Evolutionary conservation across 2,113 vertebrate genomes (phyloP).

Genomic region (Xiphophorus hellerii): DNA sequence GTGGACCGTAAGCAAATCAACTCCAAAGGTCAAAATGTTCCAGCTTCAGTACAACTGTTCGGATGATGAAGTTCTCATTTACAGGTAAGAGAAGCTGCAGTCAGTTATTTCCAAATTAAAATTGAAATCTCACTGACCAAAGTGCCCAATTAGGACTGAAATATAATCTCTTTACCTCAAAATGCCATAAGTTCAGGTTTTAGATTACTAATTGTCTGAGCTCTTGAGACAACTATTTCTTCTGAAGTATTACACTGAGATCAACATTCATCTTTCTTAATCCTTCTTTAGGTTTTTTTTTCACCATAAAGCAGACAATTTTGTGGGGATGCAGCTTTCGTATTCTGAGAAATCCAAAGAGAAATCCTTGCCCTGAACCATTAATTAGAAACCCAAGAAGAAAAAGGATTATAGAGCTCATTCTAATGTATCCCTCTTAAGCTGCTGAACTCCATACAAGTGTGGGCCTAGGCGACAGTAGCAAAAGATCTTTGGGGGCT

Average conservation of each 20-base stretch:
- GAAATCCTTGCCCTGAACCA: conserved; percentile 59
- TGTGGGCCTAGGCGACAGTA: conserved; percentile 33
- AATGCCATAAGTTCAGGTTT: conserved; percentile 2
- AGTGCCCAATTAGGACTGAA: background rate
- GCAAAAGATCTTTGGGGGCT: conserved; percentile 43
- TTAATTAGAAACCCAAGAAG: conserved; percentile 65
- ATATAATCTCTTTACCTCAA: conserved; percentile 16
- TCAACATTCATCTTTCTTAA: conserved; percentile 41
- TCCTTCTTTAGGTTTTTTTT: conserved; percentile 22
- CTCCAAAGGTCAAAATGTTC: conserved; percentile 97
- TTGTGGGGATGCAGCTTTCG: conserved; percentile 13
- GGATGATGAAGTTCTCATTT: conserved; percentile 95
- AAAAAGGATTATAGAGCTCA: conserved; percentile 55
- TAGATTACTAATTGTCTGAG: conserved; percentile 23
- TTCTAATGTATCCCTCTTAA: conserved; percentile 57
- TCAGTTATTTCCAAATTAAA: background rate
- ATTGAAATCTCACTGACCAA: background rate
- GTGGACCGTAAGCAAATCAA: conserved; percentile 93
- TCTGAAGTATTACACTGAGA: conserved; percentile 29
- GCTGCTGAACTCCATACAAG: conserved; percentile 52
- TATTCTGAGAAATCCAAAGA: conserved; percentile 39
- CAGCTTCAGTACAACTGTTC: conserved; percentile 99
- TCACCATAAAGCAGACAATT: conserved; percentile 8
- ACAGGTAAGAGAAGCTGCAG: conserved; percentile 85
- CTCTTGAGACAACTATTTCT: conserved; percentile 20